phyloP scores from a whole-genome alignment of 2,113 vertebrate species.

The Lucifuga dentata region DNA sequence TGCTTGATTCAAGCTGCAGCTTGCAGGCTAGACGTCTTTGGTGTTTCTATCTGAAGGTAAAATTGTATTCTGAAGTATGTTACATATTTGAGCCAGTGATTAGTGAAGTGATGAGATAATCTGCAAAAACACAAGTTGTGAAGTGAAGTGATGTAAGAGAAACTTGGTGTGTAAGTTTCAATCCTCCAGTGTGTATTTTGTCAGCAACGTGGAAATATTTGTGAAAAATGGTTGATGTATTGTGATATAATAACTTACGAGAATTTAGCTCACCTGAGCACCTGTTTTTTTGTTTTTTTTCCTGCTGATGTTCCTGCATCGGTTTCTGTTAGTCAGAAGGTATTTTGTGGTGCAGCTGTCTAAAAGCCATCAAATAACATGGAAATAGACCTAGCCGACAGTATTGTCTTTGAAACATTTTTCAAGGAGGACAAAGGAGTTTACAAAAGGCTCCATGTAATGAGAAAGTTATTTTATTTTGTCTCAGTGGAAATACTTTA shows the following conservation, averaged over 20 bases:
- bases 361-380: conserved; percentile 35
- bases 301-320: conserved; percentile 8
- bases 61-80: conserved; percentile 50
- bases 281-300: conserved; percentile 29
- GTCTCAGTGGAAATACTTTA: conserved; percentile 49
- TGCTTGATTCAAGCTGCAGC: conserved; percentile 17
- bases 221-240: conserved; percentile 72
- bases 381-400: conserved; percentile 24
- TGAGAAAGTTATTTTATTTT: conserved; percentile 16
- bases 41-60: conserved; percentile 20
- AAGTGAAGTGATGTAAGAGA: conserved; percentile 65
- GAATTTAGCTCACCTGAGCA: conserved; percentile 45
- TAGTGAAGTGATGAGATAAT: conserved; percentile 64
- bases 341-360: conserved; percentile 59
- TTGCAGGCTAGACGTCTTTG: conserved; percentile 29
- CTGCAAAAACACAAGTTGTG: conserved; percentile 55
- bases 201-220: conserved; percentile 58
- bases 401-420: conserved; percentile 8
- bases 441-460: conserved; percentile 20
- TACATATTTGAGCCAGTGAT: conserved; percentile 68
- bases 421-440: conserved; percentile 12
- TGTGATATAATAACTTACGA: conserved; percentile 70
- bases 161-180: conserved; percentile 43
- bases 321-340: conserved; percentile 30
- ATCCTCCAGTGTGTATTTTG: conserved; percentile 60